These are phyloP conservation scores for Austrofundulus limnaeus DNA, from an alignment of 2,113 vertebrate species.

Conservation along the genomic window DNA sequence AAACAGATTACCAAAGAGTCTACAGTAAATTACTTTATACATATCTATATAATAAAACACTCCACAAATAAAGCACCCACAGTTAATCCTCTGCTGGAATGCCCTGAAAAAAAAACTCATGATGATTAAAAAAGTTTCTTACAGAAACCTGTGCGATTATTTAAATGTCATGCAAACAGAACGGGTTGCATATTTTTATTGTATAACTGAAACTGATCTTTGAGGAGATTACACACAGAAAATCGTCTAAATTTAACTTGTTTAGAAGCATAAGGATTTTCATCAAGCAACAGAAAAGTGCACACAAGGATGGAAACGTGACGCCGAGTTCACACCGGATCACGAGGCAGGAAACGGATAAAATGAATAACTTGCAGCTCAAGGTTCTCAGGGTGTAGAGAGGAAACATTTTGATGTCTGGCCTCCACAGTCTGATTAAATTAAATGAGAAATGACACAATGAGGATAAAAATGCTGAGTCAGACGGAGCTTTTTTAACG, in stretches of 20 bases:
- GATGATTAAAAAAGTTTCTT: slow-evolving; percentile 10
- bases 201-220: slow-evolving; percentile 12
- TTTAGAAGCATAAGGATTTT: slow-evolving; percentile 18
- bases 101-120: slow-evolving; percentile 32
- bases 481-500: slow-evolving; percentile 41
- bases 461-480: slow-evolving; percentile 48
- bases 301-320: slow-evolving; percentile 20
- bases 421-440: slow-evolving; percentile 17
- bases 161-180: slow-evolving; percentile 28
- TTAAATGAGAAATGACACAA: slow-evolving; percentile 57
- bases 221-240: slow-evolving; percentile 26
- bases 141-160: slow-evolving; percentile 23
- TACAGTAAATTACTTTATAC: slow-evolving; percentile 21
- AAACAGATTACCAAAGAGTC: too few species aligned
- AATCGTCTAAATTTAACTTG: not conserved
- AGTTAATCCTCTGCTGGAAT: slow-evolving; percentile 24
- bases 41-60: slow-evolving; percentile 36
- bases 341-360: slow-evolving; percentile 16
- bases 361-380: slow-evolving; percentile 6
- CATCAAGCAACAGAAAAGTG: slow-evolving; percentile 18
- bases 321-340: slow-evolving; percentile 29
- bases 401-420: slow-evolving; percentile 23
- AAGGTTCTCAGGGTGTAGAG: not conserved
- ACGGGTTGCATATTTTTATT: slow-evolving; percentile 49
- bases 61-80: slow-evolving; percentile 19